Conservation (phyloP, 2,797 vertebrate genomes). For the Poeciliopsis infans region DNA sequence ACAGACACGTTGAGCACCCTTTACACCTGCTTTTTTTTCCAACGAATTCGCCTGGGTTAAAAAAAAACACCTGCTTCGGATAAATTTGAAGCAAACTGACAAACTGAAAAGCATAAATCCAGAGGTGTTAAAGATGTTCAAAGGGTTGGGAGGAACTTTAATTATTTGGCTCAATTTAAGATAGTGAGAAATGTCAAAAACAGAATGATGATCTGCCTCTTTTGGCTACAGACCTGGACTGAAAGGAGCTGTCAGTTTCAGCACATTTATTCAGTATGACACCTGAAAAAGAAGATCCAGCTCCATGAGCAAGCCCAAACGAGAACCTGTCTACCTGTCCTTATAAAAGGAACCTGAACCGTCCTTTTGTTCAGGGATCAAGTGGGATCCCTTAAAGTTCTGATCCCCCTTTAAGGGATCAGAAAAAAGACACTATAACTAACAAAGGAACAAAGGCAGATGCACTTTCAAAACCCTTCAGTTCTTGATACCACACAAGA, state of each 20-base stretch:
- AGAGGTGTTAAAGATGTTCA: slow-evolving; percentile 10
- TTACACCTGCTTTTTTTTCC: slow-evolving; percentile 11
- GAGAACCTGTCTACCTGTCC: slow-evolving; percentile 49
- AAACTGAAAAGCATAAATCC: slow-evolving; percentile 11
- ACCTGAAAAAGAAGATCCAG: slow-evolving; percentile 35
- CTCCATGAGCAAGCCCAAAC: slow-evolving; percentile 5
- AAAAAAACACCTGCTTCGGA: not conserved
- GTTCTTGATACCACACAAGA: not conserved
- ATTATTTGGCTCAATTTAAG: slow-evolving; percentile 18
- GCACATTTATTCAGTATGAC: slow-evolving; percentile 46
- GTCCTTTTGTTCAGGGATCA: no score
- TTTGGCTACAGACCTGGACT: slow-evolving; percentile 19
- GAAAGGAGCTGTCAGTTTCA: slow-evolving; percentile 27
- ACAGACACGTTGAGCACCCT: slow-evolving; percentile 23
- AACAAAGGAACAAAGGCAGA: slow-evolving; percentile 32
- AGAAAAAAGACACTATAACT: slow-evolving; percentile 6
- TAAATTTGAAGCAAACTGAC: slow-evolving; percentile 2
- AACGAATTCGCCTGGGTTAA: slow-evolving; percentile 5
- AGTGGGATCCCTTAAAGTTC: no score
- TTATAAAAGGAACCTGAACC: no score
- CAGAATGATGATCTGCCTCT: not conserved
- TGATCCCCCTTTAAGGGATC: slow-evolving; percentile 30
- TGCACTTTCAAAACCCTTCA: slow-evolving; percentile 22
- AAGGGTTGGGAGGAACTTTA: slow-evolving; percentile 2
- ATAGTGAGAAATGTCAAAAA: slow-evolving; percentile 8